phyloP scores from a whole-genome alignment of 2,113 vertebrate species.

The Lagenorhynchus albirostris region DNA sequence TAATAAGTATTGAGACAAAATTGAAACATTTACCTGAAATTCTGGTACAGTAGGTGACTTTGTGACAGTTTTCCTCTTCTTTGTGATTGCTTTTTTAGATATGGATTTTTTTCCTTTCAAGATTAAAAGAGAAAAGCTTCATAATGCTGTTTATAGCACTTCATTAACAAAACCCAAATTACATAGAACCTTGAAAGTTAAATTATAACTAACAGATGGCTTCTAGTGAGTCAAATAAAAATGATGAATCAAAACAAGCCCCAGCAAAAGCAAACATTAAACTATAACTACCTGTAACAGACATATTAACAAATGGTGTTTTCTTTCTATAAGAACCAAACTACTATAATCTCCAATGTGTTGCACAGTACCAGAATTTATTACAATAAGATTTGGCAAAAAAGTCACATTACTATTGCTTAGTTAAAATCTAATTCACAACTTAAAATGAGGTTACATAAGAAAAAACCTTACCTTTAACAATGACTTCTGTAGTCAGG shows the following conservation, averaged over 20 bases:
- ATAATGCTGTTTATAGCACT: slow-evolving; percentile 76
- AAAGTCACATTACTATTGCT: slow-evolving; percentile 37
- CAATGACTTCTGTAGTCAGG: slow-evolving; percentile 52
- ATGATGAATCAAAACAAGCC: slow-evolving; percentile 63
- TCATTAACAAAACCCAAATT: slow-evolving; percentile 79
- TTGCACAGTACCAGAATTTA: slow-evolving; percentile 21
- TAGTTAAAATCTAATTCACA: slow-evolving; percentile 43
- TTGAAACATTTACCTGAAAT: slow-evolving; percentile 90
- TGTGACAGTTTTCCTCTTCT: slow-evolving; percentile 85
- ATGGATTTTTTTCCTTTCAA: slow-evolving; percentile 90
- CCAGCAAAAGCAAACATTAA: slow-evolving; percentile 72
- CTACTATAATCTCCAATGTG: neutral
- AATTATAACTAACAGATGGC: slow-evolving; percentile 72
- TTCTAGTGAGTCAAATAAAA: slow-evolving; percentile 69
- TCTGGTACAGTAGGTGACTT: slow-evolving; percentile 85
- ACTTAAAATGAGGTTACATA: slow-evolving; percentile 17
- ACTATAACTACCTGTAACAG: slow-evolving; percentile 49
- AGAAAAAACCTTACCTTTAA: slow-evolving; percentile 70
- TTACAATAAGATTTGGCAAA: slow-evolving; percentile 36
- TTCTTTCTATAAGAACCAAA: slow-evolving; percentile 34
- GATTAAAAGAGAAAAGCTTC: slow-evolving; percentile 85
- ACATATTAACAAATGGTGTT: slow-evolving; percentile 52
- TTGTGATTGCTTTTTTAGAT: slow-evolving; percentile 85
- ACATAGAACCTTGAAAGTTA: slow-evolving; percentile 77
- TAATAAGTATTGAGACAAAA: slow-evolving; percentile 66